Conservation (phyloP, 2,888 invertebrate genomes). For the Drosophila mercatorum region DNA sequence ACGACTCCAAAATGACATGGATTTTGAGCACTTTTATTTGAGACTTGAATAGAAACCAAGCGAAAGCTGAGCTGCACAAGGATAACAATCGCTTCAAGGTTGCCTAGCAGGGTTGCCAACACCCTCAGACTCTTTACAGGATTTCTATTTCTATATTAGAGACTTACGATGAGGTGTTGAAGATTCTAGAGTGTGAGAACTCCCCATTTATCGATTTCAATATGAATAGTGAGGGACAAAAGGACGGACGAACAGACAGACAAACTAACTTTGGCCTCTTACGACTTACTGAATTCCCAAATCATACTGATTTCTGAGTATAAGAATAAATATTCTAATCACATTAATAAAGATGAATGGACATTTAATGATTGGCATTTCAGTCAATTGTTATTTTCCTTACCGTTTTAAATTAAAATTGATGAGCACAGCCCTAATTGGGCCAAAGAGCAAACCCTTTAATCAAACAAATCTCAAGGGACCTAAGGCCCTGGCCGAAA, state of each 20-base stretch:
- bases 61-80: neutral
- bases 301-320: neutral
- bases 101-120: neutral
- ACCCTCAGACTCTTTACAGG: neutral
- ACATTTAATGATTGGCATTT: neutral
- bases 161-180: no score
- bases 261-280: no score
- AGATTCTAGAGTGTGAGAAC: no score
- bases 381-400: neutral
- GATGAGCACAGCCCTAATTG: conserved; percentile 1
- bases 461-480: conserved; percentile 3
- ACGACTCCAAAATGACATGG: conserved; percentile 12
- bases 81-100: no score
- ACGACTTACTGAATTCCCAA: no score
- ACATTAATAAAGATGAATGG: neutral
- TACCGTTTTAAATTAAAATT: conserved; percentile 5
- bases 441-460: neutral
- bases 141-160: no score
- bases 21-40: conserved; percentile 61
- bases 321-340: neutral
- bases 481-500: neutral
- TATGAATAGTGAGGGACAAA: neutral
- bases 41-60: conserved; percentile 10
- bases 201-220: no score
- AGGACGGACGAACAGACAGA: neutral